Percentiles rank a stretch among this genome's conserved stretches.
These are phyloP conservation scores for Romanogobio albipinnatus DNA, from an alignment of 2,113 vertebrate species.

Conservation along the genomic window DNA sequence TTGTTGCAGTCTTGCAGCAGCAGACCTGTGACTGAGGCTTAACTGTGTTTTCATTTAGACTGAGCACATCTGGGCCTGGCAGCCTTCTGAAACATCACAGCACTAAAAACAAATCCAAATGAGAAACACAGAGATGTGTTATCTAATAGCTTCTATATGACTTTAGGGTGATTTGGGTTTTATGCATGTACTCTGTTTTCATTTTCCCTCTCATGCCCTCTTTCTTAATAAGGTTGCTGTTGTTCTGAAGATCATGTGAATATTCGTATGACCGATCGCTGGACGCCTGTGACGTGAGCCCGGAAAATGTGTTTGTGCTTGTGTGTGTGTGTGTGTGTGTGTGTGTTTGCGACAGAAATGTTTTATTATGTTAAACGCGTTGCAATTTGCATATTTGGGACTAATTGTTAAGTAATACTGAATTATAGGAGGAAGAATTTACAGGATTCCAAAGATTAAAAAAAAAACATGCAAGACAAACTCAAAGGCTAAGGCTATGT, in stretches of 20 bases:
- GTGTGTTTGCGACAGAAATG: neutral
- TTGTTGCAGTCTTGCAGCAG: slow-evolving; percentile 42
- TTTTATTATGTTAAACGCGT: neutral
- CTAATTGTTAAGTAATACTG: neutral
- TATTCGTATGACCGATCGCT: slow-evolving; percentile 68
- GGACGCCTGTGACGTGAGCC: neutral
- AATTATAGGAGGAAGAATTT: neutral
- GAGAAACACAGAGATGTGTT: slow-evolving; percentile 68
- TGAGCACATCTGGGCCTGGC: slow-evolving; percentile 54
- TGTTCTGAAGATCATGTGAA: slow-evolving; percentile 74
- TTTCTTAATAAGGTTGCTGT: slow-evolving; percentile 54
- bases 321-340: neutral
- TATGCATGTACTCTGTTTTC: neutral
- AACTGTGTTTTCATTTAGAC: slow-evolving; percentile 64
- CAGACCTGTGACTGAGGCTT: slow-evolving; percentile 47
- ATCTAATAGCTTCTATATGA: slow-evolving; percentile 66
- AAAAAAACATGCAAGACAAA: neutral
- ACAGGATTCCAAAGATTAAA: neutral
- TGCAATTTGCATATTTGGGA: neutral
- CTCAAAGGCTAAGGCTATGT: neutral
- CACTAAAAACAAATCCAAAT: slow-evolving; percentile 56
- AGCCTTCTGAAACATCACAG: neutral
- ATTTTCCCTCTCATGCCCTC: slow-evolving; percentile 51
- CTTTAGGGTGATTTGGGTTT: slow-evolving; percentile 45
- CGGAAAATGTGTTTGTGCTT: neutral